Base-by-base conservation (phyloP, 2,113 vertebrate species). In the Pluvialis apricaria region DNA sequence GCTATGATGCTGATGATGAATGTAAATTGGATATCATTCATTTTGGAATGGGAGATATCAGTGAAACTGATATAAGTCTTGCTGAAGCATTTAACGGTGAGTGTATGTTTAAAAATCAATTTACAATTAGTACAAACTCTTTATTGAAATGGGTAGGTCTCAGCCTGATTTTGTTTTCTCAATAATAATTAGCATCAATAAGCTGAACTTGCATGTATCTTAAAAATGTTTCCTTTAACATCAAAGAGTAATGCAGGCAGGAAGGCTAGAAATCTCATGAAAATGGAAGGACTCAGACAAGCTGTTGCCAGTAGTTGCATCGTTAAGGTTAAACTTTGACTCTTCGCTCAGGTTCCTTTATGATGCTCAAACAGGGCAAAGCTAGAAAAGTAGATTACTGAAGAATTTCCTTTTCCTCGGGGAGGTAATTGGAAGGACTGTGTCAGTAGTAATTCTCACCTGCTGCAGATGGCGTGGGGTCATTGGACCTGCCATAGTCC, bases 1-100 rank as follows among this genome's bases (percentile, higher is more conserved):
- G 97, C 32, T 99, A 99, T 1, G 98, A 99, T 42, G 98, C 98
- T 14, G 95, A 99, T 18, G 95, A 98, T 6, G 98, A 99, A 88
- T 99, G 99, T 88, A 97, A 97, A 75, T 89, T 99, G 94, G 98
- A 99, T 13, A 64, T 99, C 24, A 45, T 99, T 40, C 98, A 99
- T 97, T 99, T 98, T 60, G 99, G 99, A 89, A 95, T 99, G 45
- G 99, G 99, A 47, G 99, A 99, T 69, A 78, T 99, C 83, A 98
- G 97, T 15, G 99, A 99, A 97, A 99, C 98, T 8, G 99, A 99
- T 91, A 18, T 99, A 90, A 98, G 42, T 89, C 97, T 99, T 95
- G 99, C 99, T 12, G 98, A 99, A 82, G 95, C 97, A 0, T 99
- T 99, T 96, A 86, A 98, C 84, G 99, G 99, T 99, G 96, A 96